Base-by-base conservation (phyloP, 2,113 vertebrate species). In the Neolamprologus devosi region DNA sequence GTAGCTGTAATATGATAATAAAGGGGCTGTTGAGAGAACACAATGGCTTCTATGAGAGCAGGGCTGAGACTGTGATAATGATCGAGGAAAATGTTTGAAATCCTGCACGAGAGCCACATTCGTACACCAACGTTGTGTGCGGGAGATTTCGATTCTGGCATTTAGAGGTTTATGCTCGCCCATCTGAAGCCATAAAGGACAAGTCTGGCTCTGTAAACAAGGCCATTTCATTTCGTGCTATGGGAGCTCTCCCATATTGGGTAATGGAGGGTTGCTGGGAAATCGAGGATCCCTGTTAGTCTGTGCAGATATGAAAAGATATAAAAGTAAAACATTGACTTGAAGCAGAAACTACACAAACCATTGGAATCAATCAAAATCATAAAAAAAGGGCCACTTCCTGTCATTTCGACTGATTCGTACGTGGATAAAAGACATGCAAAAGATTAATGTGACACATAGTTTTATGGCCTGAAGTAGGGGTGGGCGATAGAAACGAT, bases 21-120 rank as follows among this genome's bases (percentile, higher is more conserved):
- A 91, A 90, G 58, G 80, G 26, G 60, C n/a, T 91, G 88, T 91
- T 90, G 84, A 83, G 86, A 85, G 85, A 89, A 82, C 84, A 60
- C 57, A 86, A 40, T 82, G 78, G 47, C 81, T 81, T 58, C 57
- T 81, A 33, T 35, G 40, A 12, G n/a, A 83, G 75, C 7, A 5
- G 28, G 60, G 45, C 73, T 33, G 53, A 88, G 80, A 75, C 65
- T 5, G 37, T 21, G 78, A 73, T 85, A 53, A 84, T 68, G 82
- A 82, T 37, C 9, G 35, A 47, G 85, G 63, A 81, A 89, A 91
- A 85, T 33, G 79, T 83, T 83, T 80, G 51, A 54, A 87, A 82
- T 68, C 19, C 28, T 28, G 63, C 79, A 85, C 33, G 33, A 28
- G 35, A 86, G 80, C 30, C 35, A 75, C 70, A 42, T 80, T 87